Evolutionary conservation across 2,113 vertebrate species (phyloP), one percentile per base, ranked within the genome.

Genomic region (Daboia siamensis): DNA sequence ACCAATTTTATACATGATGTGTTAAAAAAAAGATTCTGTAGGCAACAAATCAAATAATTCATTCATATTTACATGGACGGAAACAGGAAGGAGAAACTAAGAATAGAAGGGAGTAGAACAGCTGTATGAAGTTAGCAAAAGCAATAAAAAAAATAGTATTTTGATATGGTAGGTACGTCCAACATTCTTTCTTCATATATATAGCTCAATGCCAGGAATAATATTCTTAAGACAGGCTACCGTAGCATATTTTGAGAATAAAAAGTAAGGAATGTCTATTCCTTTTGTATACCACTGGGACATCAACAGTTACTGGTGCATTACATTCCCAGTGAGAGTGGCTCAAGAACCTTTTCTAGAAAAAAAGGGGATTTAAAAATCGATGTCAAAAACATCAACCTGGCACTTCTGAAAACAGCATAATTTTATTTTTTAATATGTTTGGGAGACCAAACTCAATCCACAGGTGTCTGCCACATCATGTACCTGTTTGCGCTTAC

Each of bases 141-240:
- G 74, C 23, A 56, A 56, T 3, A 88, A 6, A 44, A 39, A 87
- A 20, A 52, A 29, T 1, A 15, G n/a, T 74, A 54, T 64, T 44
- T 55, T 69, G 26, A 26, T 55, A 92, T 44, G 12, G 12, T 13
- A 85, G 9, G 15, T 54, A 87, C 12, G 2, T 64, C n/a, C 57
- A 61, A 52, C 33, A 9, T 2, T 44, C 54, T 12, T 44, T 57
- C 39, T 54, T 95, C 94, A 93, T 57, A 96, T 94, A 93, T 95
- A 88, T 88, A 89, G 54, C 92, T 93, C 86, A 94, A 93, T 90
- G 57, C 89, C 33, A 93, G 91, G 92, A 95, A 95, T 94, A 91
- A 95, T 96, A 69, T 96, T 80, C 91, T 95, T 95, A 93, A 94
- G n/a, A 93, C 90, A 94, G 89, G 91, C 94, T 56, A 96, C 69